Conservation (phyloP, 2,888 invertebrate genomes). For the Steinernema scapterisci region DNA sequence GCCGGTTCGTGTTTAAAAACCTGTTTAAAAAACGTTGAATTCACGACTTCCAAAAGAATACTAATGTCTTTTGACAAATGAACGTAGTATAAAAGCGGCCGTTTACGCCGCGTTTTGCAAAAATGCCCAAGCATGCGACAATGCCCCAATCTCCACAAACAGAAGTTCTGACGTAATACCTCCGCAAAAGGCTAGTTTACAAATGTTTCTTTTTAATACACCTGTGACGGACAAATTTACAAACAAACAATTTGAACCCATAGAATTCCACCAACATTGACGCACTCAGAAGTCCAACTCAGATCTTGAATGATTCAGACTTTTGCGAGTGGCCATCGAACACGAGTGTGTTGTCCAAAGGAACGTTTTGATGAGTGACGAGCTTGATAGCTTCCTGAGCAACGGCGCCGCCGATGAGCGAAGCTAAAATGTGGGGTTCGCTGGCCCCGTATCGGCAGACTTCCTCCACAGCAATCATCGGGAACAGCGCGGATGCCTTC, state of each 20-base stretch:
- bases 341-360: constrained; percentile 90
- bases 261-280: background rate
- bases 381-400: constrained; percentile 95
- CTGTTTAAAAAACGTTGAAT: too few species aligned
- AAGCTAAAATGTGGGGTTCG: constrained; percentile 90
- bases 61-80: too few species aligned
- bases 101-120: too few species aligned
- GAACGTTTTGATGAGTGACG: constrained; percentile 91
- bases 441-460: constrained; percentile 83
- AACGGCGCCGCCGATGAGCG: constrained; percentile 84
- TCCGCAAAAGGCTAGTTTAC: background rate
- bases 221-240: background rate
- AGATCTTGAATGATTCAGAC: background rate
- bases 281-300: background rate
- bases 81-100: too few species aligned
- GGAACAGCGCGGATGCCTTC: constrained; percentile 35
- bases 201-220: background rate
- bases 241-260: background rate
- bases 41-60: too few species aligned
- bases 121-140: too few species aligned
- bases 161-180: too few species aligned
- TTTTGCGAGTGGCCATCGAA: constrained; percentile 76
- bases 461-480: constrained; percentile 48
- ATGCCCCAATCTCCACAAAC: too few species aligned
- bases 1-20: too few species aligned